phyloP scores from a whole-genome alignment of 2,888 invertebrate species.

The Sipha maydis region DNA sequence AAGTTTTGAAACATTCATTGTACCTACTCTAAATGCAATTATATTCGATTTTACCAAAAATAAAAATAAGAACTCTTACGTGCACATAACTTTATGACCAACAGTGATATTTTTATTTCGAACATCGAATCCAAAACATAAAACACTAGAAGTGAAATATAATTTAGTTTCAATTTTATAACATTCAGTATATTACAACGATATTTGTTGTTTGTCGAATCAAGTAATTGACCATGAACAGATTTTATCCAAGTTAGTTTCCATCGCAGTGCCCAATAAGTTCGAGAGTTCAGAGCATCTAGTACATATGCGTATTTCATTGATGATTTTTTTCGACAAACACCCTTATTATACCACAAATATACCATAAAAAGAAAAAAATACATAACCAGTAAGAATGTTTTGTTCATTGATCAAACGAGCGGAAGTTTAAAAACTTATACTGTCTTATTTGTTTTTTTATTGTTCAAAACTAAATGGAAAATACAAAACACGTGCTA shows the following conservation, averaged over 20 bases:
- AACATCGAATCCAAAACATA: not conserved
- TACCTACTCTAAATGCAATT: not conserved
- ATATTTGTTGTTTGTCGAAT: constrained; percentile 37
- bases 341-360: not conserved
- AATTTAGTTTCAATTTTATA: constrained; percentile 24
- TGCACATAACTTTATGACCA: not conserved
- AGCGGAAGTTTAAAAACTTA: too few species aligned
- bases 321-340: constrained; percentile 15
- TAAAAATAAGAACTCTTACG: not conserved
- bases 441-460: too few species aligned
- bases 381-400: too few species aligned
- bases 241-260: constrained; percentile 26
- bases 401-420: too few species aligned
- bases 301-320: not conserved
- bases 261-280: constrained; percentile 6
- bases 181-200: not conserved
- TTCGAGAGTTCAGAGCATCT: constrained; percentile 10
- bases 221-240: constrained; percentile 44
- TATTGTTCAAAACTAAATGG: too few species aligned
- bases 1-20: not conserved
- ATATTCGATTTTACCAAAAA: not conserved
- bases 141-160: not conserved
- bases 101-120: not conserved
- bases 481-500: too few species aligned
- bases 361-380: not conserved